phyloP scores from a whole-genome alignment of 2,113 vertebrate species.

The Xenus cinereus region DNA sequence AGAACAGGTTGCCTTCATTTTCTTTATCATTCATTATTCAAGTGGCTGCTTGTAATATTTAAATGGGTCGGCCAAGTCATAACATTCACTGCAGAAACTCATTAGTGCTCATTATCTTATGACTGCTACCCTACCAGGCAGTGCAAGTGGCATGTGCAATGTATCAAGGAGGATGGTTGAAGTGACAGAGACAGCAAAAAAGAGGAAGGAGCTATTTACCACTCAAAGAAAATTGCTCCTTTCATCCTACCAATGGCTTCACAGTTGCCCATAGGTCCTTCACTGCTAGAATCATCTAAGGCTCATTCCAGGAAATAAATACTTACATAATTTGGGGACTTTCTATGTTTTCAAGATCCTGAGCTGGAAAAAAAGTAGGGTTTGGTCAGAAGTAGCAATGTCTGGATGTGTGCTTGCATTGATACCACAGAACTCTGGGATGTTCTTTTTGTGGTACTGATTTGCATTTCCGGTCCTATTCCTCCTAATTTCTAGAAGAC shows the following conservation, averaged over 20 bases:
- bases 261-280: not conserved
- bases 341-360: not conserved
- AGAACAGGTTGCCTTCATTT: not conserved
- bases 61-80: not conserved
- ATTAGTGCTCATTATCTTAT: slow-evolving; percentile 16
- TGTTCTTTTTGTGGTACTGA: not conserved
- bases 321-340: not conserved
- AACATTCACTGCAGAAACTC: not conserved
- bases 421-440: not conserved
- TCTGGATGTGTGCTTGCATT: fast-evolving
- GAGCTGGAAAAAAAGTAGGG: not conserved
- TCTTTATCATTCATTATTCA: slow-evolving; percentile 25
- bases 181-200: not conserved
- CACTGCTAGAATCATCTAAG: not conserved
- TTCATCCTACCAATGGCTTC: not conserved
- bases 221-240: not conserved
- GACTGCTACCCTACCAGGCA: not conserved
- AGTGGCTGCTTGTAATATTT: slow-evolving; percentile 9
- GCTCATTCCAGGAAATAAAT: not conserved
- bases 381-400: not conserved
- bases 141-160: not conserved
- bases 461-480: not conserved
- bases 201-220: not conserved
- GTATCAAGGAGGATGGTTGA: not conserved
- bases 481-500: not conserved